phyloP scores from a whole-genome alignment of 2,113 vertebrate species.

The Steatornis caripensis region DNA sequence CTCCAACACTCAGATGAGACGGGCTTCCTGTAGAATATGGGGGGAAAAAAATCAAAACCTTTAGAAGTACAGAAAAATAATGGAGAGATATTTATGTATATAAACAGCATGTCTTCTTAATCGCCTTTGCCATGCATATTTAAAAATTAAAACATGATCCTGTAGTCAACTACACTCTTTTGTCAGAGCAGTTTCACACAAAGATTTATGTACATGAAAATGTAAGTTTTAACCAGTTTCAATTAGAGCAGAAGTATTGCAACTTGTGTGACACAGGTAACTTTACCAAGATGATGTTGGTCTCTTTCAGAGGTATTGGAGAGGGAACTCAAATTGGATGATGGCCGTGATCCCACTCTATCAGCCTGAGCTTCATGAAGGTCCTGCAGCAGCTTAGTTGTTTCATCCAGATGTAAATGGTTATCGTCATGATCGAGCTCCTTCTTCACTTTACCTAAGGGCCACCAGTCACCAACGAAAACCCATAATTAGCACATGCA shows the following conservation, averaged over 20 bases:
- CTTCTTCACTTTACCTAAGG: conserved; percentile 90
- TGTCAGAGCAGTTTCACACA: background rate
- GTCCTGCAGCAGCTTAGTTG: conserved; percentile 91
- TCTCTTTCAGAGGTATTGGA: conserved; percentile 94
- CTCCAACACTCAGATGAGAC: conserved; percentile 86
- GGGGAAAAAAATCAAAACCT: background rate
- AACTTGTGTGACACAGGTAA: background rate
- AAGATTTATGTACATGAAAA: background rate
- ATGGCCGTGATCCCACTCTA: conserved; percentile 88
- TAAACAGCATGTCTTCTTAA: background rate
- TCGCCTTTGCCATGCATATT: background rate
- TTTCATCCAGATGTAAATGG: conserved; percentile 88
- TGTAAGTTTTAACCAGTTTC: background rate
- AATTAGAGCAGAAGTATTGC: background rate
- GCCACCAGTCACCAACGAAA: background rate
- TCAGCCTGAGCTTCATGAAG: conserved; percentile 93
- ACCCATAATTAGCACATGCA: background rate
- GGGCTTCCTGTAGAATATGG: conserved; percentile 81
- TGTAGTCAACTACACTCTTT: background rate
- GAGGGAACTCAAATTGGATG: conserved; percentile 93
- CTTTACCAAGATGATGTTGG: conserved; percentile 88
- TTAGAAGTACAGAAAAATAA: background rate
- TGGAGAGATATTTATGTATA: background rate
- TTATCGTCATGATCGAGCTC: conserved; percentile 89
- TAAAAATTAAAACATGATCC: background rate